A percentile compares a stretch with the other conserved stretches of the same genome.
Evolutionary conservation across 1,140 invertebrate species (phyloP).

Genomic region (Magallana gigas): DNA sequence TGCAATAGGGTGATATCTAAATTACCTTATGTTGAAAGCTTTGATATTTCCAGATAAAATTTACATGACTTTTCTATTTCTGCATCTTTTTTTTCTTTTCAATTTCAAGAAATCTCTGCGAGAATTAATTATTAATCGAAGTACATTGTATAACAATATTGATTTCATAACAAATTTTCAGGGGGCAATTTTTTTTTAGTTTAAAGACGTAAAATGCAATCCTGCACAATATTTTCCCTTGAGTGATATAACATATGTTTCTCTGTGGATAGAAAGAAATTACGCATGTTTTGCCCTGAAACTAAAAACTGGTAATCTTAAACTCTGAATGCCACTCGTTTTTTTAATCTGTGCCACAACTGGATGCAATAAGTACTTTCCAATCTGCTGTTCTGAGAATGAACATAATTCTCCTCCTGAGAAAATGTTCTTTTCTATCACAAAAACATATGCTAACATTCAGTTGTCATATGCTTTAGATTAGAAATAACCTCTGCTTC

Average conservation of each 20-base stretch:
- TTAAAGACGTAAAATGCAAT: background rate
- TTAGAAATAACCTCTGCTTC: slow-evolving; percentile 29
- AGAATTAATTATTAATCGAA: background rate
- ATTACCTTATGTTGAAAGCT: slow-evolving; percentile 34
- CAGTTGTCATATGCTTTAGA: slow-evolving; percentile 31
- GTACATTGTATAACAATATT: background rate
- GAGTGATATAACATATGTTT: slow-evolving; percentile 21
- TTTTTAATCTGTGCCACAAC: background rate
- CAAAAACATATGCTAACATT: slow-evolving; percentile 31
- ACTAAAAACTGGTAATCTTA: background rate
- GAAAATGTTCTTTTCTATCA: slow-evolving; percentile 7
- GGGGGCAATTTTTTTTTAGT: background rate
- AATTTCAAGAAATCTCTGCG: background rate
- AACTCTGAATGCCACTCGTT: slow-evolving; percentile 13
- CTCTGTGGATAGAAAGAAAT: background rate
- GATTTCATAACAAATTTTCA: background rate
- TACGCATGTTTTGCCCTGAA: slow-evolving; percentile 3
- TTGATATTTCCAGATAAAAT: background rate
- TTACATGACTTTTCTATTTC: background rate
- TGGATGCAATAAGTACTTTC: slow-evolving; percentile 23
- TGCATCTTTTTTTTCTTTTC: background rate
- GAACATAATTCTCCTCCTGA: background rate
- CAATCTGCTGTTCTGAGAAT: slow-evolving; percentile 17
- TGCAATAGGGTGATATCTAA: slow-evolving; percentile 18
- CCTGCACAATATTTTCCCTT: background rate